A percentile compares a stretch with the other conserved stretches of the same genome.
These are phyloP conservation scores for Clinocottus analis DNA, from an alignment of 2,113 vertebrate species.

Conservation along the genomic window DNA sequence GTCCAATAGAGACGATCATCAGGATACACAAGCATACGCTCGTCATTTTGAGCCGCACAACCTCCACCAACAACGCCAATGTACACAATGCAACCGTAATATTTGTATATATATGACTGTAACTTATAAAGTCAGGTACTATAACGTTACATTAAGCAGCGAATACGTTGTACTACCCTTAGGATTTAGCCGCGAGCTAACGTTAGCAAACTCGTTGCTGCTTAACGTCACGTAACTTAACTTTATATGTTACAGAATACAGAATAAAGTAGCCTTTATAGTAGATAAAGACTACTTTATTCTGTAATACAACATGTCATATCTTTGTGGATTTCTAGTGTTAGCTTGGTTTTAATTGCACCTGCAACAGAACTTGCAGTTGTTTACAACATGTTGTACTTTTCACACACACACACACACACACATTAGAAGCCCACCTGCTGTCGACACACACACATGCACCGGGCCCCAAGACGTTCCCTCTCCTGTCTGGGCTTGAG, in stretches of 20 bases:
- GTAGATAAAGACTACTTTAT: too few species aligned
- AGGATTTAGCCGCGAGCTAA: too few species aligned
- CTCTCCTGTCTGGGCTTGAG: slow-evolving; percentile 67
- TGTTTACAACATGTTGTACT: not conserved
- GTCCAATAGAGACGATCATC: not conserved
- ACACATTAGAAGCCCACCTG: not conserved
- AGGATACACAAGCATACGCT: not conserved
- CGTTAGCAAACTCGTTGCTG: too few species aligned
- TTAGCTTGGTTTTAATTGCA: slow-evolving; percentile 4
- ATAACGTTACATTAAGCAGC: not conserved
- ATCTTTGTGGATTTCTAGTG: slow-evolving; percentile 4
- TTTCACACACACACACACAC: slow-evolving; percentile 3
- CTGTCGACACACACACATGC: slow-evolving; percentile 16
- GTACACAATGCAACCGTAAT: not conserved
- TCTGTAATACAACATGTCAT: not conserved
- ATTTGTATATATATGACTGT: not conserved
- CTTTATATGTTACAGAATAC: too few species aligned
- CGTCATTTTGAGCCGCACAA: not conserved
- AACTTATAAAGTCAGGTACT: too few species aligned
- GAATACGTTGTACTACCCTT: too few species aligned
- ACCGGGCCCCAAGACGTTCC: slow-evolving; percentile 16
- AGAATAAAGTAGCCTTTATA: too few species aligned
- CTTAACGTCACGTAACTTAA: too few species aligned
- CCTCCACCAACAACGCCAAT: not conserved
- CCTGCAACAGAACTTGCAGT: slow-evolving; percentile 15